Evolutionary conservation across 2,113 vertebrate genomes (phyloP).

Genomic region (Brachionichthys hirsutus): DNA sequence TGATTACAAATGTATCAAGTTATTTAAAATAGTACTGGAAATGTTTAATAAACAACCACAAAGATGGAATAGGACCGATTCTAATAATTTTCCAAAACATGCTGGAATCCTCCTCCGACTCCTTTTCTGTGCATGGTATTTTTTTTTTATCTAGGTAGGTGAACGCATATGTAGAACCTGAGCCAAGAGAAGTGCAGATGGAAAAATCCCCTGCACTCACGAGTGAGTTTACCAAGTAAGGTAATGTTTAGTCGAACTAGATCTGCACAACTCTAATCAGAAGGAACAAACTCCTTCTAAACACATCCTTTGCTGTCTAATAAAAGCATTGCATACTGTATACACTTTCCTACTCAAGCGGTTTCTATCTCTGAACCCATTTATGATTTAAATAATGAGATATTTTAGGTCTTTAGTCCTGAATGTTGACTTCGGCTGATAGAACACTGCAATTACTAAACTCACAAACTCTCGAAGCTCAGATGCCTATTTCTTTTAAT

Average conservation of each 20-base stretch:
- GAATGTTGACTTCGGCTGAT: not conserved
- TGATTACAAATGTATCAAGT: too few species aligned
- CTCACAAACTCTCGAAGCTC: not conserved
- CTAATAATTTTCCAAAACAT: constrained; percentile 14
- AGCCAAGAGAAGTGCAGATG: constrained; percentile 47
- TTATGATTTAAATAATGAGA: not conserved
- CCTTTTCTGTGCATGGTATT: constrained; percentile 31
- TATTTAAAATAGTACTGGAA: too few species aligned
- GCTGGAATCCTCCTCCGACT: constrained; percentile 1
- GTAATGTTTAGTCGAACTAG: constrained; percentile 62
- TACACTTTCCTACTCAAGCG: not conserved
- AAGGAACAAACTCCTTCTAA: constrained; percentile 30
- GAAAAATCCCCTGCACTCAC: constrained; percentile 29
- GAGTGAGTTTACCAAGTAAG: constrained; percentile 71
- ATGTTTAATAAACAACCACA: too few species aligned
- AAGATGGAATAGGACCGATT: too few species aligned
- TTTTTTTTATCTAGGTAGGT: constrained; percentile 37
- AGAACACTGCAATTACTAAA: constrained; percentile 8
- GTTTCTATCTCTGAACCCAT: not conserved
- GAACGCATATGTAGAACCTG: constrained; percentile 27
- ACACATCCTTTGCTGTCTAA: constrained; percentile 21
- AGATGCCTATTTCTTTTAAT: not conserved
- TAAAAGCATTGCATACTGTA: constrained; percentile 25
- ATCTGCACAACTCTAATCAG: constrained; percentile 47
- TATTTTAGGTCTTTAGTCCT: constrained; percentile 10